These are phyloP conservation scores for Bos indicus DNA, from an alignment of 2,113 vertebrate species.

Conservation along the genomic window DNA sequence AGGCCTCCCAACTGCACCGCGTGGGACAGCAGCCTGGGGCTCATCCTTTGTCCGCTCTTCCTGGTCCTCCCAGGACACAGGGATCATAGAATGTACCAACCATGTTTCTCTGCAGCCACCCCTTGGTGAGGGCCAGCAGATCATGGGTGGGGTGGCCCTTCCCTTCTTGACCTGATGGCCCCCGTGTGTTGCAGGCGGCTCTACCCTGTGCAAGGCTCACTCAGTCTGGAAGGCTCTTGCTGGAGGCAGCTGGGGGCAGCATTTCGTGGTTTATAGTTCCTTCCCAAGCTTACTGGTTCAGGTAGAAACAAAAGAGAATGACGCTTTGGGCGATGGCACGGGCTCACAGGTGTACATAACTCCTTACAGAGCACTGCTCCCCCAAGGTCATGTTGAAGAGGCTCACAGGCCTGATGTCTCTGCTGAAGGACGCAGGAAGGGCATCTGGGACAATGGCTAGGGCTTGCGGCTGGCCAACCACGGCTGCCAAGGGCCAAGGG, in stretches of 20 bases:
- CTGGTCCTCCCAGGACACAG: too few relatives aligned
- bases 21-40: not conserved
- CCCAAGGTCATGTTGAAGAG: rapidly evolving
- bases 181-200: rapidly evolving
- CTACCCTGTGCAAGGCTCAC: not conserved
- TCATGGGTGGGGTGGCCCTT: not conserved
- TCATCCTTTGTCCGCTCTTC: rapidly evolving
- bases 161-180: not conserved
- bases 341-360: not conserved
- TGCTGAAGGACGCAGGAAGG: rapidly evolving
- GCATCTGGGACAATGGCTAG: not conserved
- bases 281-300: not conserved
- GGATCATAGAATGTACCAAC: not conserved
- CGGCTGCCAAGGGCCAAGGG: not conserved
- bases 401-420: not conserved
- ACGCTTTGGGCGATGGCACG: not conserved
- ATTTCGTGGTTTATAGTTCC: not conserved
- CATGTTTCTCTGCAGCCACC: not conserved
- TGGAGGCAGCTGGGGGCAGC: not conserved
- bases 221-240: not conserved
- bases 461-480: not conserved
- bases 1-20: too few relatives aligned
- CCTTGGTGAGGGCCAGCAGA: not conserved
- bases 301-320: not conserved
- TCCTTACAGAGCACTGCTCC: not conserved